Evolutionary conservation across 2,797 vertebrate genomes (phyloP).

Genomic region (Okamejei kenojei): DNA sequence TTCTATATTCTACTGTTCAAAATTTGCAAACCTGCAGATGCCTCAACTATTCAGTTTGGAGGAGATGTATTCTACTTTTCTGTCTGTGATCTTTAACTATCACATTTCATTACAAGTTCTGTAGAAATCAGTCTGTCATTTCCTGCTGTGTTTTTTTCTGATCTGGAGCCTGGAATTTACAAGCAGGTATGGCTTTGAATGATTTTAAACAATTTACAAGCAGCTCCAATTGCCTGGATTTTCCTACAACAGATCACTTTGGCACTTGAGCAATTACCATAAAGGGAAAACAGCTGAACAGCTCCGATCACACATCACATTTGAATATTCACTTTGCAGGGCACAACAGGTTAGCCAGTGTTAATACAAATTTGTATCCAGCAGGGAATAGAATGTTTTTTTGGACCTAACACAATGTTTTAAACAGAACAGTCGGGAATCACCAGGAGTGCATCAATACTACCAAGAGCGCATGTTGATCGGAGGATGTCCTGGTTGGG

Average conservation of each 20-base stretch:
- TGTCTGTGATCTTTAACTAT: background rate
- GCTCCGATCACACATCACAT: background rate
- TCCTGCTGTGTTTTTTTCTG: background rate
- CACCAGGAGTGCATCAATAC: background rate
- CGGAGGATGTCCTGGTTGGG: too few species aligned
- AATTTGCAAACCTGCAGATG: background rate
- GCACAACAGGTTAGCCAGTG: background rate
- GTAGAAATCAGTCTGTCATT: background rate
- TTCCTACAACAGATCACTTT: background rate
- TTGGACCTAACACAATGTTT: background rate
- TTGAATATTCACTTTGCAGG: background rate
- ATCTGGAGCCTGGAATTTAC: background rate
- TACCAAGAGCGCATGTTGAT: background rate
- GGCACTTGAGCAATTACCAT: too few species aligned
- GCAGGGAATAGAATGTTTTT: background rate
- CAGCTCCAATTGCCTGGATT: background rate
- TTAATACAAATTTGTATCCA: background rate
- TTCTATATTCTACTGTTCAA: too few species aligned
- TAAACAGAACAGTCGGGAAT: too few species aligned
- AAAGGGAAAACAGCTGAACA: background rate
- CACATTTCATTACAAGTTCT: background rate
- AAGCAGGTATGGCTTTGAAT: background rate
- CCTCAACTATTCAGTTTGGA: background rate
- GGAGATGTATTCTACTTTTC: background rate
- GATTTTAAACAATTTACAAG: background rate